Percentiles rank a stretch among this genome's conserved stretches.
These are phyloP conservation scores for Bagarius yarrelli DNA, from an alignment of 2,113 vertebrate species.

Conservation along the genomic window DNA sequence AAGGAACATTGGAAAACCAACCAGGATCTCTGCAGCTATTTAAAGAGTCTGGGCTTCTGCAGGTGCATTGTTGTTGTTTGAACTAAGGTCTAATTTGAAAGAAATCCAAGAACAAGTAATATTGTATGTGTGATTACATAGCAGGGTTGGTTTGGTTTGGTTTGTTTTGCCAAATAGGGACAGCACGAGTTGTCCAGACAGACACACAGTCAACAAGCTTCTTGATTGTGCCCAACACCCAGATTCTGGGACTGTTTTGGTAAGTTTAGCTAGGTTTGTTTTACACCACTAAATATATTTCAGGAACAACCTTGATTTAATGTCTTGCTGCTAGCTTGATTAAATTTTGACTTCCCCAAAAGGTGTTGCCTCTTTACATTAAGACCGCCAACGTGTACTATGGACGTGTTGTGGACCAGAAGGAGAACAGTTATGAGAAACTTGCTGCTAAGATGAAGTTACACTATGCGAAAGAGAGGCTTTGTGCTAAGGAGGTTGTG, in stretches of 20 bases:
- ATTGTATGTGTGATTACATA: neutral
- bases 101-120: neutral
- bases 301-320: neutral
- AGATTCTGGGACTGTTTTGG: conserved; percentile 60
- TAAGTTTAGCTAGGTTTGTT: conserved; percentile 45
- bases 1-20: conserved; percentile 72
- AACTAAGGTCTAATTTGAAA: neutral
- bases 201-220: conserved; percentile 60
- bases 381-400: conserved; percentile 67
- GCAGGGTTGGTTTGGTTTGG: no score
- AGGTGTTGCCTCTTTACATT: conserved; percentile 71
- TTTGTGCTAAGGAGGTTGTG: conserved; percentile 49
- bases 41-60: conserved; percentile 88
- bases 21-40: conserved; percentile 74
- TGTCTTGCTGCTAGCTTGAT: neutral
- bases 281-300: neutral
- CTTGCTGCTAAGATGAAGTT: conserved; percentile 60
- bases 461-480: conserved; percentile 59
- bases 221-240: conserved; percentile 63
- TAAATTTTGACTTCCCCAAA: neutral
- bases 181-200: conserved; percentile 61
- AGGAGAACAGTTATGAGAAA: conserved; percentile 49
- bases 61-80: conserved; percentile 49
- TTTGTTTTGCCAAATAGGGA: conserved; percentile 51
- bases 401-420: conserved; percentile 61